A percentile compares a stretch with the other conserved stretches of the same genome.
These are phyloP conservation scores for Helicolenus hilgendorfi DNA, from an alignment of 2,797 vertebrate species.

Conservation along the genomic window DNA sequence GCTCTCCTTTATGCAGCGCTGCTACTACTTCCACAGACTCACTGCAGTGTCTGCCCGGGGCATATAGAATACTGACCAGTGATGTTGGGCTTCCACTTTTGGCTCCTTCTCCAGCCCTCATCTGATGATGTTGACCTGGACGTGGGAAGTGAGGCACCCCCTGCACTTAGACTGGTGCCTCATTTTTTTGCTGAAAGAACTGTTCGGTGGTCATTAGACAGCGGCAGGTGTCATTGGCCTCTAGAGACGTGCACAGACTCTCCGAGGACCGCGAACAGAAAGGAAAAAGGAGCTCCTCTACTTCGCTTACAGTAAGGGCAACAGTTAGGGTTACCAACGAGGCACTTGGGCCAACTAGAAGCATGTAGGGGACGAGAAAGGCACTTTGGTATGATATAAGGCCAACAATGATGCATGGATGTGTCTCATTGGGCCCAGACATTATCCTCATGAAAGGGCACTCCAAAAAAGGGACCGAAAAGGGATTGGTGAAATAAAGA, in stretches of 20 bases:
- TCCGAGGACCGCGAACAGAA: background rate
- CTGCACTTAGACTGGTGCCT: background rate
- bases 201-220: conserved; percentile 24
- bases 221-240: conserved; percentile 6
- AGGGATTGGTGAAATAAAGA: background rate
- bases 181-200: background rate
- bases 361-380: background rate
- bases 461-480: background rate
- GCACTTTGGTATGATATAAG: background rate
- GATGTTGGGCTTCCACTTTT: conserved; percentile 16
- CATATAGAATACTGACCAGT: conserved; percentile 3
- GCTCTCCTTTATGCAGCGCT: background rate
- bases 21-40: conserved; percentile 10
- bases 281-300: background rate
- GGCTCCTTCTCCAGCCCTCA: background rate
- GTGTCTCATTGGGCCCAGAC: background rate
- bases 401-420: background rate
- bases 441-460: conserved; percentile 1
- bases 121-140: conserved; percentile 28
- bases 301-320: background rate
- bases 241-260: conserved; percentile 14
- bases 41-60: conserved; percentile 1
- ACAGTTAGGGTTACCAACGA: background rate
- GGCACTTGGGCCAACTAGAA: background rate
- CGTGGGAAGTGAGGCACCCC: background rate